Evolutionary conservation across 1,140 invertebrate genomes (phyloP), one percentile per base, ranked within the genome.

Genomic region (Orius laevigatus): DNA sequence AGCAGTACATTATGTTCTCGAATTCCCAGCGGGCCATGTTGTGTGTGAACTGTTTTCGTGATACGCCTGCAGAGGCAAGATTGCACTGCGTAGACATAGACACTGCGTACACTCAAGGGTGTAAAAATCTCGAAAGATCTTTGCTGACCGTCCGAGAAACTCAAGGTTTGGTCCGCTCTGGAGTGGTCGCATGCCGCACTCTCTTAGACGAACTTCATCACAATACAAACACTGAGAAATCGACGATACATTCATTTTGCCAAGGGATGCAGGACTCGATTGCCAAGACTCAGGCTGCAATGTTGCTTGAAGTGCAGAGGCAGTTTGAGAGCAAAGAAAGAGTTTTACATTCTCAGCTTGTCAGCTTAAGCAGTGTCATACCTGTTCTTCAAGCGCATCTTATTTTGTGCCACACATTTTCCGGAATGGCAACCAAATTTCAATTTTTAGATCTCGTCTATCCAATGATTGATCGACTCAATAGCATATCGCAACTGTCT

Each of bases 1-100:
- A 81, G 60, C 75, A 75, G 48, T 78, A 75, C 60, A 77, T 79
- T 53, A 80, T 80, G 78, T 81, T 72, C 59, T 78, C 75, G 5
- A 74, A 74, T 33, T 68, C 71, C 35, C 74, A 74, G 52, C 73
- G 77, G 53, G 69, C 68, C 20, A 79, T 80, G 76, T 60, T 80
- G 2, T 81, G 78, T 55, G 76, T 78, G 8, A 79, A 74, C 45
- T 81, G 78, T 55, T 79, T 78, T 56, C 70, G 76, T 11, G 78
- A 81, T 56, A 72, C 71, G 4, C 73, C 75, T 2, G 63, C 69
- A 32, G 77, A 81, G 48, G 68, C 72, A 2, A 61, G 76, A 15
- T 62, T 74, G 5, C 76, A 79, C 54, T 81, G 79, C 59, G 66
- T 81, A 9, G 78, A 81, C 57, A 74, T 81, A 44, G 78, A 81